Base-by-base conservation (phyloP, 1,140 invertebrate species). In the Colletes latitarsis region DNA sequence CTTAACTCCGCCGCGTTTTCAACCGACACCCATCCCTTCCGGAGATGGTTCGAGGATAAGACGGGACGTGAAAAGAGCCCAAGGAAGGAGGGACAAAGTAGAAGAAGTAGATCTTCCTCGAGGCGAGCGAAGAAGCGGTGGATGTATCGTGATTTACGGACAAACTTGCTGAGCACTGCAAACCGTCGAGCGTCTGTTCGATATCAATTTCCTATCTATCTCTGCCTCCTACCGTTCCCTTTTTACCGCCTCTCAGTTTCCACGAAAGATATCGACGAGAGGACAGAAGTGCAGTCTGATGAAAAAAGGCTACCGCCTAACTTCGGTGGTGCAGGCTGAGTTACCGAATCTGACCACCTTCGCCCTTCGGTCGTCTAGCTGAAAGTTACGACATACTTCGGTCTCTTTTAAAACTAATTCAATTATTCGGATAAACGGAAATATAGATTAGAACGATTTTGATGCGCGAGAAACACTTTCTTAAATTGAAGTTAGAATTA, bases 91-190 rank as follows among this genome's bases (percentile, higher is more conserved):
- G 19, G 64, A 46, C 46, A 52, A 74, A 70, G 70, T 30, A 55
- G 21, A 17, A 53, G 52, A 55, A 73, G 83, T 71, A 69, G 72
- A 73, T 71, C 62, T 77, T 66, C 75, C 72, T 53, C 60, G 69
- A 30, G 80, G 83, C 68, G 8, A 70, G 70, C 57, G 63, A 43
- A 81, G 67, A 69, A 67, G 49, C 43, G 6, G 60, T 76, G 77
- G 76, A 72, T 86, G 82, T 83, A 87, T 88, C 84, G 84, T 89
- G 89, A 90, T 90, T 89, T 90, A 90, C 89, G 83, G 79, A 88
- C 83, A 90, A 89, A 91, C 89, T 91, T 89, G 90, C 88, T 86
- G 88, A 91, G 85, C 80, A 83, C 83, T 87, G 87, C 74, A 70
- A 86, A 71, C 81, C 87, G 82, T 88, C 87, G 86, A 85, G 72